phyloP scores from a whole-genome alignment of 2,113 vertebrate species.

The Salvator merianae region DNA sequence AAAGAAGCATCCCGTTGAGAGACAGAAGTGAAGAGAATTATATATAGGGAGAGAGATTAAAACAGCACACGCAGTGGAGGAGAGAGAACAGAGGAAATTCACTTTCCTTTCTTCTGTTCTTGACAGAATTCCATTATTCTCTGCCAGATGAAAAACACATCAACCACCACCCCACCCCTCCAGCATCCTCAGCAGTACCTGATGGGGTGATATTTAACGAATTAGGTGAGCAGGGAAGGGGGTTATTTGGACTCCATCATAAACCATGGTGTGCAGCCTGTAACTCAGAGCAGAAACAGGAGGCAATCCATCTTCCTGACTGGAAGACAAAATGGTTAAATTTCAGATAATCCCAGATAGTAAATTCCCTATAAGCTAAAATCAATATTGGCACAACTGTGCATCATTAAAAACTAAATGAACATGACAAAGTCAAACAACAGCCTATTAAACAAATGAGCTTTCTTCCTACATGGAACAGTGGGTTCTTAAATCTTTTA shows the following conservation, averaged over 20 bases:
- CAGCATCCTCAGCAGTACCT: not conserved
- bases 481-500: conserved; percentile 78
- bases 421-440: conserved; percentile 81
- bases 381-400: conserved; percentile 85
- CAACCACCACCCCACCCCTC: not conserved
- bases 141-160: conserved; percentile 35
- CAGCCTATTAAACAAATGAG: conserved; percentile 83
- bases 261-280: rapidly evolving
- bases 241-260: not conserved
- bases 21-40: conserved; percentile 33
- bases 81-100: conserved; percentile 32
- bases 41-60: conserved; percentile 27
- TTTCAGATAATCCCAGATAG: conserved; percentile 75
- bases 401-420: conserved; percentile 84
- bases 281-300: rapidly evolving
- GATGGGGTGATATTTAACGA: not conserved
- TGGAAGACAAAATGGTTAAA: conserved; percentile 54
- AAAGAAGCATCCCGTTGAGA: conserved; percentile 28
- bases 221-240: rapidly evolving
- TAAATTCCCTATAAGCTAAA: conserved; percentile 84
- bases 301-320: conserved; percentile 42
- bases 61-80: not conserved
- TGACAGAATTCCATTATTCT: conserved; percentile 37
- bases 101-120: conserved; percentile 53
- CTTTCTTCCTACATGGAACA: conserved; percentile 72